These are phyloP conservation scores for Pseudeuparius sepicola DNA, from an alignment of 2,888 invertebrate species.

Conservation along the genomic window DNA sequence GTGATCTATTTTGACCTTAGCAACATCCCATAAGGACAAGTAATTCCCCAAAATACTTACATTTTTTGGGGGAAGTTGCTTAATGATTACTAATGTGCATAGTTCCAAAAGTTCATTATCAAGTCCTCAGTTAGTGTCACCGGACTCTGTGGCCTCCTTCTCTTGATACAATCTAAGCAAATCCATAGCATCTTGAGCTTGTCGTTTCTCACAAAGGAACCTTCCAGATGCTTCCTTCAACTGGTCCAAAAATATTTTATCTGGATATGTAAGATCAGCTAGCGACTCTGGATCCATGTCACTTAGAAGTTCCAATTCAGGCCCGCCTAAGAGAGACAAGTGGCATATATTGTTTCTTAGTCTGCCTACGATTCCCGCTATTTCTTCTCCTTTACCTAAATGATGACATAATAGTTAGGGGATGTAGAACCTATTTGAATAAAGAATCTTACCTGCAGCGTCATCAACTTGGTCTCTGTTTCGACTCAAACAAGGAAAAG, in stretches of 20 bases:
- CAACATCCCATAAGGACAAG: too few species aligned
- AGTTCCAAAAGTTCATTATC: too few species aligned
- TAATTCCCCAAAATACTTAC: too few species aligned
- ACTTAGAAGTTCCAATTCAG: constrained; percentile 72
- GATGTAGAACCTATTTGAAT: neutral
- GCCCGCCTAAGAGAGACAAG: constrained; percentile 73
- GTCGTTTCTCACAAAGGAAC: constrained; percentile 65
- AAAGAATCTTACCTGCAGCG: too few species aligned
- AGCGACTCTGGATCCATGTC: constrained; percentile 87
- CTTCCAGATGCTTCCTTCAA: constrained; percentile 72
- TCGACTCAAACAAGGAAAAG: constrained; percentile 52
- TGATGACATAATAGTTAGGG: constrained; percentile 1
- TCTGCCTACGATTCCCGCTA: constrained; percentile 66
- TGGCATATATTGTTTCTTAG: constrained; percentile 74
- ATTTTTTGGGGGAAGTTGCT: too few species aligned
- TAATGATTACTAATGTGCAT: too few species aligned
- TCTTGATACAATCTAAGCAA: constrained; percentile 62
- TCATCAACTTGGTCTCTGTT: constrained; percentile 47
- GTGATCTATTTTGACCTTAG: too few species aligned
- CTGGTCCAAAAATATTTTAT: constrained; percentile 67
- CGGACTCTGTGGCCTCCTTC: constrained; percentile 31
- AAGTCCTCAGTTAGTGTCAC: constrained; percentile 22
- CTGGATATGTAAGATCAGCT: constrained; percentile 65
- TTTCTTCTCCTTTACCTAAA: constrained; percentile 42
- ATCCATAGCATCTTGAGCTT: constrained; percentile 81